Base-by-base conservation (phyloP, 2,888 invertebrate genomes). In the Limnephilus marmoratus region DNA sequence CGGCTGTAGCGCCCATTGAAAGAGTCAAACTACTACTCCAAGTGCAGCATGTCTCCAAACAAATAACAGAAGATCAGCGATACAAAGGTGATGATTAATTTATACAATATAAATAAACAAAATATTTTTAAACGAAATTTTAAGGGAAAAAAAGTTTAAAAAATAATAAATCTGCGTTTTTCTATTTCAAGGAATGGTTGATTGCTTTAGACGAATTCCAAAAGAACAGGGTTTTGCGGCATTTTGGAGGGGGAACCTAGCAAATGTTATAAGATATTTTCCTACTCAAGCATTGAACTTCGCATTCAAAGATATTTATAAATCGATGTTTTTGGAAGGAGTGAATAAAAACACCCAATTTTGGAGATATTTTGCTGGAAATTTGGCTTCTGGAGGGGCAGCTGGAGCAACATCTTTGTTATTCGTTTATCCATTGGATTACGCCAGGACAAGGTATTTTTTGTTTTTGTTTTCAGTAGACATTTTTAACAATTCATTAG, bases 1-100 rank as follows among this genome's bases (percentile, higher is more conserved):
- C 99, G 86, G 97, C 98, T 83, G 98, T 99, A 93, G 99, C 99
- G 31, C 99, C 99, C 92, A 99, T 99, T 94, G 99, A 99, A 96
- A 97, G 99, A 95, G 99, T 99, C 88, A 99, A 99, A 95, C 96
- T 99, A 94, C 97, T 99, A 93, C 97, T 99, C 94, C 99, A 99
- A 96, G 99, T 99, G 94, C 99, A 99, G 96, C 98, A 98, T 96
- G 98, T 98, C 94, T 98, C 98, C 94, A 99, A 98, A 96, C 98
- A 99, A 96, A 98, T 99, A 94, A 94, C 98, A 11, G 97, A 97
- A 94, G 98, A 98, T 94, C 96, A 98, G 95, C 98, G 98, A 94
- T 99, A 99, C 96, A 99, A 99, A 89, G 93, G 97, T 90, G 31
- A 80, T 90, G 31, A 80, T 86, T 49, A 49, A 49, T 86, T 49